Conservation (phyloP, 2,113 vertebrate species). For the Lampris incognitus region DNA sequence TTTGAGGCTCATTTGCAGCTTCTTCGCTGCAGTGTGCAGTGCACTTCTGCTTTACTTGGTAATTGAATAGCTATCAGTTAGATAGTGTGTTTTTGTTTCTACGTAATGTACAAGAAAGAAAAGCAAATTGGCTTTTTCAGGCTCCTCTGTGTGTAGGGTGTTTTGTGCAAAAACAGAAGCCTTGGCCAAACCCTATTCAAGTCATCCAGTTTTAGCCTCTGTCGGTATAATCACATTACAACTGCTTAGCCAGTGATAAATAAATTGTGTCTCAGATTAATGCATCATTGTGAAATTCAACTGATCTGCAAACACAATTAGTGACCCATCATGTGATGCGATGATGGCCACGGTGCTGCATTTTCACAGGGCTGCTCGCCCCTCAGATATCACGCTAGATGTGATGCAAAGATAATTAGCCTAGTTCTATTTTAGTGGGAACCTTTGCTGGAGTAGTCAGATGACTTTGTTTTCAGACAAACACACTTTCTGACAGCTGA, state of each 20-base stretch:
- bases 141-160: neutral
- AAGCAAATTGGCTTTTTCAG: constrained; percentile 16
- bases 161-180: constrained; percentile 1
- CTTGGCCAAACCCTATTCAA: constrained; percentile 37
- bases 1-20: too few species aligned
- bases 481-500: constrained; percentile 67
- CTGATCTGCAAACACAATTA: constrained; percentile 64
- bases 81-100: neutral
- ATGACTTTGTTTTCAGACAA: constrained; percentile 70
- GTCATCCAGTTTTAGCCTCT: constrained; percentile 40
- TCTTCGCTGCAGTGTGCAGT: too few species aligned
- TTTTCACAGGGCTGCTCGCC: constrained; percentile 28
- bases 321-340: constrained; percentile 41
- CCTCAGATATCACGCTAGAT: constrained; percentile 35
- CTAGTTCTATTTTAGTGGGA: constrained; percentile 57
- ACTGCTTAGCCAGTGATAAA: constrained; percentile 51
- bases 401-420: constrained; percentile 45
- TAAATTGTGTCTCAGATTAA: constrained; percentile 44
- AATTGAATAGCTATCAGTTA: too few species aligned
- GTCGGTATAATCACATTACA: constrained; percentile 56
- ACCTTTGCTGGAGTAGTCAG: constrained; percentile 61
- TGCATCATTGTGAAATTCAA: constrained; percentile 44
- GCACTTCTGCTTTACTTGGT: too few species aligned
- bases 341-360: neutral
- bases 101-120: neutral